phyloP scores from a whole-genome alignment of 2,888 invertebrate genomes.

The Dermolepida albohirtum region DNA sequence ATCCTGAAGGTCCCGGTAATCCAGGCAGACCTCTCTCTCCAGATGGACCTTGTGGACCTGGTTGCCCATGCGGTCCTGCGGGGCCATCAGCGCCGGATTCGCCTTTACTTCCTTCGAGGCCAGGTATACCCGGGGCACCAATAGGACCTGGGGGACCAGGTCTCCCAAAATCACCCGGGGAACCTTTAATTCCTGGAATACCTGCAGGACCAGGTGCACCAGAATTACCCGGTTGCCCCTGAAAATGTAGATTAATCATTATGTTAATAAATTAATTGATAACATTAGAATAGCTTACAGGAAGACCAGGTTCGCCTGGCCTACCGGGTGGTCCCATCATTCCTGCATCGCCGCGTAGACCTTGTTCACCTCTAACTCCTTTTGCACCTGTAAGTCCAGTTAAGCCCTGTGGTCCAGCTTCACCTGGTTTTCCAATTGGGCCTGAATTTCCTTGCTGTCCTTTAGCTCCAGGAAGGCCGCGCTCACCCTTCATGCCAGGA shows the following conservation, averaged over 20 bases:
- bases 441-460: conserved; percentile 75
- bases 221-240: conserved; percentile 79
- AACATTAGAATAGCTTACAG: conserved; percentile 65
- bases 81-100: conserved; percentile 78
- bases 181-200: conserved; percentile 78
- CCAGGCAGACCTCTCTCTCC: conserved; percentile 78
- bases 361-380: conserved; percentile 81
- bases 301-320: conserved; percentile 79
- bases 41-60: conserved; percentile 75
- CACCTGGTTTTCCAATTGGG: conserved; percentile 77
- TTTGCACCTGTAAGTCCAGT: conserved; percentile 76
- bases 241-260: neutral
- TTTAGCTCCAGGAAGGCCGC: conserved; percentile 71
- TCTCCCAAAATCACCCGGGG: conserved; percentile 76
- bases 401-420: conserved; percentile 74
- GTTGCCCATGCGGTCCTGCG: conserved; percentile 76
- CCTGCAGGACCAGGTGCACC: conserved; percentile 81
- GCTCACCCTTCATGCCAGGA: conserved; percentile 73
- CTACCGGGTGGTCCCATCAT: conserved; percentile 82
- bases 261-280: conserved; percentile 17
- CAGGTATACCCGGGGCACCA: conserved; percentile 79
- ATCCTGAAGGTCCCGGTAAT: conserved; percentile 72
- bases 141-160: conserved; percentile 75
- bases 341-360: conserved; percentile 80
- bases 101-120: conserved; percentile 80